Conservation (phyloP, 92 coral and sea anemone genomes). For the Micromussa lordhowensis region DNA sequence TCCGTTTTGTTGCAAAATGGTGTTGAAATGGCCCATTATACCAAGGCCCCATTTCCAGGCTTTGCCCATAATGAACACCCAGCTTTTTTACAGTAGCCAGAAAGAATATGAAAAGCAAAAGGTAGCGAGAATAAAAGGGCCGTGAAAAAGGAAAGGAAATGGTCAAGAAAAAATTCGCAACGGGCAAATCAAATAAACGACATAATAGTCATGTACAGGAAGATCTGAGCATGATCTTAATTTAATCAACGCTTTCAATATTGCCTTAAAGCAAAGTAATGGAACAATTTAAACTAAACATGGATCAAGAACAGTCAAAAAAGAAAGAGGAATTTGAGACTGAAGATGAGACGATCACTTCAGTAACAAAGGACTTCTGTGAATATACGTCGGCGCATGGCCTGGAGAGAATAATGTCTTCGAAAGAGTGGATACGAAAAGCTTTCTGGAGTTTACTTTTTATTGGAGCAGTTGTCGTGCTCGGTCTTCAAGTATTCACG, state of each 20-base stretch:
- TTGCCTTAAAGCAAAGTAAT: background rate
- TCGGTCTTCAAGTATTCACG: slow-evolving; percentile 35
- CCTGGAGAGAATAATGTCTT: slow-evolving; percentile 61
- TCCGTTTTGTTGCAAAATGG: too few species aligned
- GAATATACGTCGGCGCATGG: slow-evolving; percentile 69
- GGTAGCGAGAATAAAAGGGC: too few species aligned
- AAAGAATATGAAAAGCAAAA: too few species aligned
- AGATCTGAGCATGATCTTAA: background rate
- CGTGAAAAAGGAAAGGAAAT: too few species aligned
- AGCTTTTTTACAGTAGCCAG: too few species aligned
- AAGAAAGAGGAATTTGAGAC: background rate
- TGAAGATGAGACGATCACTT: slow-evolving; percentile 1
- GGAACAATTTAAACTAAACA: background rate
- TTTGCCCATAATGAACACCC: too few species aligned
- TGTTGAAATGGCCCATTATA: too few species aligned
- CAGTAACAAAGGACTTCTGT: slow-evolving; percentile 58
- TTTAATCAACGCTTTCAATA: background rate
- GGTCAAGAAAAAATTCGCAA: too few species aligned
- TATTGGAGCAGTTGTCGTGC: slow-evolving; percentile 48
- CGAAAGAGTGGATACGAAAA: slow-evolving; percentile 50
- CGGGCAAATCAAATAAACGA: too few species aligned
- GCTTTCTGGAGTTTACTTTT: slow-evolving; percentile 67
- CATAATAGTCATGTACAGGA: too few species aligned
- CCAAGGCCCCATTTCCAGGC: too few species aligned
- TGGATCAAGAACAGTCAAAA: background rate